A percentile compares a stretch with the other conserved stretches of the same genome.
Evolutionary conservation across 2,888 invertebrate genomes (phyloP).

Genomic region (Pammene aurita): DNA sequence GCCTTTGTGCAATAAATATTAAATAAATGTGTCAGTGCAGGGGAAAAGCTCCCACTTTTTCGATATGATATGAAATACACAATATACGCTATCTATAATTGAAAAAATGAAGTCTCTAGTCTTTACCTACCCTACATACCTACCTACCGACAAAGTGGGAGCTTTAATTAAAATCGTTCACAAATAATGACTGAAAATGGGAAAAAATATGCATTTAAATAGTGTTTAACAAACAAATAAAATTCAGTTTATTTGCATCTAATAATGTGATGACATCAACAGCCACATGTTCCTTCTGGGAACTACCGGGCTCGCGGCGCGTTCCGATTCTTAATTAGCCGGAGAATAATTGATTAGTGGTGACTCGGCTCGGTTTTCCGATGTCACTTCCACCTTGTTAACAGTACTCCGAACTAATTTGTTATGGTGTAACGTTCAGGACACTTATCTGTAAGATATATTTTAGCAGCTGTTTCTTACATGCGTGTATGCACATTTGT

Average conservation of each 20-base stretch:
- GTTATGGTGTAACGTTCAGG: neutral
- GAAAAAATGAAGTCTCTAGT: too few species aligned
- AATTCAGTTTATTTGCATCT: neutral
- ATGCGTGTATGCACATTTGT: too few species aligned
- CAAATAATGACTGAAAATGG: too few species aligned
- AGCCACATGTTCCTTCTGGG: neutral
- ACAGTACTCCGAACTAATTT: conserved; percentile 23
- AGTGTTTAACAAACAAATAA: neutral
- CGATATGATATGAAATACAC: too few species aligned
- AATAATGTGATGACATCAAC: conserved; percentile 5
- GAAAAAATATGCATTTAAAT: neutral
- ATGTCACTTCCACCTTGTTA: conserved; percentile 28
- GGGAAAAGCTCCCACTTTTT: too few species aligned
- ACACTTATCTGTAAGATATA: neutral
- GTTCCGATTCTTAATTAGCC: conserved; percentile 26
- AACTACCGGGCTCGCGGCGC: conserved; percentile 22
- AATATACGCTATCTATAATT: too few species aligned
- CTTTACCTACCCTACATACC: too few species aligned
- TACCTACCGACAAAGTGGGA: too few species aligned
- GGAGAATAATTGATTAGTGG: conserved; percentile 34
- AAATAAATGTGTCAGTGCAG: too few species aligned
- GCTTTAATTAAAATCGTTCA: too few species aligned
- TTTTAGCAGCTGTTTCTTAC: too few species aligned
- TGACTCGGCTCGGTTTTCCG: conserved; percentile 8
- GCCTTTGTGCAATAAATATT: too few species aligned